These are phyloP conservation scores for Trypoxylon attenuatum DNA, from an alignment of 2,888 invertebrate species.

Conservation along the genomic window DNA sequence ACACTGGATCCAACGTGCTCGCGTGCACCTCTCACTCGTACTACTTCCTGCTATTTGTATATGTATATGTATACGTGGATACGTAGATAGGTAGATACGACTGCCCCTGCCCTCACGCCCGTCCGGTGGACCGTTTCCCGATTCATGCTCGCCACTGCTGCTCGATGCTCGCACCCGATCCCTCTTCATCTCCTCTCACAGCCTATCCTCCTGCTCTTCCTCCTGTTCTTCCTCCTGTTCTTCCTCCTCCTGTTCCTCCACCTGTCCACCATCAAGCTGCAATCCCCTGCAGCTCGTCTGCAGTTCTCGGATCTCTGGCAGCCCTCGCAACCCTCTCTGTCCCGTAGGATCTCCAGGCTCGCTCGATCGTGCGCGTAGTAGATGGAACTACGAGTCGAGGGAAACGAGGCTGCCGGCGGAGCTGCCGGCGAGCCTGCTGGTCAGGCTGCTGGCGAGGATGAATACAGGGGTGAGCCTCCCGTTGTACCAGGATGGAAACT, in stretches of 20 bases:
- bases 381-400: conserved; percentile 4
- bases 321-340: not conserved
- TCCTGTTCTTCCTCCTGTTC: conserved; percentile 7
- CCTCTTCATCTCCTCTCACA: no score
- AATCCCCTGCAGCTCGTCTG: no score
- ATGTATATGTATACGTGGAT: conserved; percentile 9
- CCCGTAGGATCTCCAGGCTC: not conserved
- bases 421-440: no score
- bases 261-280: conserved; percentile 15
- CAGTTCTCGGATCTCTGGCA: not conserved
- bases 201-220: conserved; percentile 5
- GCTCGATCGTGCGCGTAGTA: no score
- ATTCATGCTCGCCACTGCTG: conserved; percentile 44
- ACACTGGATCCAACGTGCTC: conserved; percentile 4
- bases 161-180: no score
- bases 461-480: conserved; percentile 18
- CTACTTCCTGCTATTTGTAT: conserved; percentile 16
- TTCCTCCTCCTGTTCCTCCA: not conserved
- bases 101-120: conserved; percentile 15
- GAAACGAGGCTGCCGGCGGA: no score
- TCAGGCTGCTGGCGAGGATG: not conserved
- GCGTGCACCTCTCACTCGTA: conserved; percentile 9
- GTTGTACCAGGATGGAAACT: conserved; percentile 55
- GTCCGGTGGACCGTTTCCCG: conserved; percentile 53
- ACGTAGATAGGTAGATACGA: conserved; percentile 11